Conservation (phyloP, 2,888 invertebrate genomes). For the Arge pagana region DNA sequence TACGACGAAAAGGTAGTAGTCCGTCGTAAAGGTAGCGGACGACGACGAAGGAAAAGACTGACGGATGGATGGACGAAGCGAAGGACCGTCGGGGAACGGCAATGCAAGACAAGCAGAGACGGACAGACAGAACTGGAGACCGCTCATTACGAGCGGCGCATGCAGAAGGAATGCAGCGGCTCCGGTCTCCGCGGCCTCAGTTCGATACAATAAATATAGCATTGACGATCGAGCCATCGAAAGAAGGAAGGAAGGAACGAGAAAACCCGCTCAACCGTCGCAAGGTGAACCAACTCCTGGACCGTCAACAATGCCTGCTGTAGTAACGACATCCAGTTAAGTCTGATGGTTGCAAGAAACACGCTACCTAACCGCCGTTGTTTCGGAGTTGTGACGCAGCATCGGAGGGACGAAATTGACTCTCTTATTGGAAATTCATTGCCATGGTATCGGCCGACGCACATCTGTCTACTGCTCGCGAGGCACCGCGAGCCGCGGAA, state of each 20-base stretch:
- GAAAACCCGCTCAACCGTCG: constrained; percentile 28
- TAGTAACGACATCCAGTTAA: constrained; percentile 55
- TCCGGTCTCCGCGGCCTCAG: constrained; percentile 33
- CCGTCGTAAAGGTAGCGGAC: constrained; percentile 19
- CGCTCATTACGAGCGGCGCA: constrained; percentile 56
- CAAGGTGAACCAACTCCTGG: constrained; percentile 44
- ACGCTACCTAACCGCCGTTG: constrained; percentile 21
- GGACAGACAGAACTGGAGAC: constrained; percentile 53
- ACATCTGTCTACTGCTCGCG: no score
- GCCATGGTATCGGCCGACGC: no score
- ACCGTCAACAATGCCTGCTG: constrained; percentile 49
- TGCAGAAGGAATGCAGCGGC: constrained; percentile 54
- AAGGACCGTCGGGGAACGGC: background rate
- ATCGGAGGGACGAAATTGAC: constrained; percentile 20
- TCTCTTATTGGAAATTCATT: no score
- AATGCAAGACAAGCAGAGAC: constrained; percentile 44
- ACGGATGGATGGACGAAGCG: constrained; percentile 31
- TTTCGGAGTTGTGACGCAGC: constrained; percentile 13
- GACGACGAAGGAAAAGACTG: constrained; percentile 27
- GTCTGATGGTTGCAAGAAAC: constrained; percentile 40
- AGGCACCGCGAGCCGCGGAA: no score
- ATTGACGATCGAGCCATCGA: constrained; percentile 32
- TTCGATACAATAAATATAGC: constrained; percentile 54
- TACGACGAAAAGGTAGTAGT: constrained; percentile 11
- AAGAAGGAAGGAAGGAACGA: constrained; percentile 10